A percentile compares a stretch with the other conserved stretches of the same genome.
phyloP scores from a whole-genome alignment of 2,888 invertebrate species.

The Callosobruchus maculatus region DNA sequence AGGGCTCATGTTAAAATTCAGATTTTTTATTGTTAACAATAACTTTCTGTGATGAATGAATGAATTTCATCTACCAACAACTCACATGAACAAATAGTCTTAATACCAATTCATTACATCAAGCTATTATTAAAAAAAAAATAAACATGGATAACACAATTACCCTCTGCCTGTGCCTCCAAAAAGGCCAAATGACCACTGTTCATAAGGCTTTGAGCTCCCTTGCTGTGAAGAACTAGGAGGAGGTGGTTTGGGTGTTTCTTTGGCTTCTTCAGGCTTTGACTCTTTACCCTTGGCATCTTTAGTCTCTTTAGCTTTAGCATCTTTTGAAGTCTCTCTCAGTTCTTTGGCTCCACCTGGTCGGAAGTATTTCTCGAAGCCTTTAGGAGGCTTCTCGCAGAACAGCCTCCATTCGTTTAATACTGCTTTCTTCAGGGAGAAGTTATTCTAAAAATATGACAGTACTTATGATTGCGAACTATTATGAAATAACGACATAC shows the following conservation, averaged over 20 bases:
- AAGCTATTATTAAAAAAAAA: neutral
- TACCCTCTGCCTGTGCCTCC: slow-evolving; percentile 49
- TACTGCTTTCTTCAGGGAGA: slow-evolving; percentile 54
- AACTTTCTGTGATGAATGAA: too few species aligned
- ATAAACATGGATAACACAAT: slow-evolving; percentile 2
- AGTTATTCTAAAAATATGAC: slow-evolving; percentile 48
- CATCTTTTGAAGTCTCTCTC: slow-evolving; percentile 47
- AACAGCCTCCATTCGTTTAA: slow-evolving; percentile 62
- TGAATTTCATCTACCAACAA: too few species aligned
- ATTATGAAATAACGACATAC: slow-evolving; percentile 32
- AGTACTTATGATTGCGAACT: slow-evolving; percentile 5
- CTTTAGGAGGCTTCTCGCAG: slow-evolving; percentile 83
- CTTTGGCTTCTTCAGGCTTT: slow-evolving; percentile 31
- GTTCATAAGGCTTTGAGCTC: slow-evolving; percentile 46
- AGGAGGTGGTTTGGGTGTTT: slow-evolving; percentile 45
- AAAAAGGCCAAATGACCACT: slow-evolving; percentile 54
- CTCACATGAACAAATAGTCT: too few species aligned
- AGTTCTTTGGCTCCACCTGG: slow-evolving; percentile 51
- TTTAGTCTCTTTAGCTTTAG: slow-evolving; percentile 16
- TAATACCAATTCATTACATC: too few species aligned
- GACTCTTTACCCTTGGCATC: slow-evolving; percentile 38
- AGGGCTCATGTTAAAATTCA: too few species aligned
- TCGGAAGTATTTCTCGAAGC: slow-evolving; percentile 90
- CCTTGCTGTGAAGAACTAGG: slow-evolving; percentile 32
- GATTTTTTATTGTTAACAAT: too few species aligned